A percentile compares a stretch with the other conserved stretches of the same genome.
These are phyloP conservation scores for Glaucomys volans DNA, from an alignment of 2,113 vertebrate species.

Conservation along the genomic window DNA sequence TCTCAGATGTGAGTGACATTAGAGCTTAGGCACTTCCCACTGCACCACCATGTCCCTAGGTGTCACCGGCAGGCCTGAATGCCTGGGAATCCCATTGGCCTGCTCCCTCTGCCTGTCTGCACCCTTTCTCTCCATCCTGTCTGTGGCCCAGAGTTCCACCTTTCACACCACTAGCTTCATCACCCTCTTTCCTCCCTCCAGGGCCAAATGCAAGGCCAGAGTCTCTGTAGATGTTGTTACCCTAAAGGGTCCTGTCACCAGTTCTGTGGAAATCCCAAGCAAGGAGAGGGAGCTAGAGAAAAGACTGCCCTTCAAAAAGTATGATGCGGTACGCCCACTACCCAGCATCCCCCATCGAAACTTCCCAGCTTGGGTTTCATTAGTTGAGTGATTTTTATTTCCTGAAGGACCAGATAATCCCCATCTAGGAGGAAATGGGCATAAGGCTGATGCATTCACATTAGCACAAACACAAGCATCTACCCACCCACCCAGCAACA, in stretches of 20 bases:
- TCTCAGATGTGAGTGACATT: background rate
- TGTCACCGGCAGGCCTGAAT: background rate
- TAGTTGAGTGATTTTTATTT: background rate
- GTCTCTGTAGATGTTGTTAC: background rate
- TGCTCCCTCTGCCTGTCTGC: background rate
- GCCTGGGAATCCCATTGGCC: too few relatives aligned
- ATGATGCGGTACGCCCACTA: background rate
- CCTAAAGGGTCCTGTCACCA: background rate
- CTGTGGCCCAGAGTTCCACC: background rate
- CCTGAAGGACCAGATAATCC: constrained; percentile 48
- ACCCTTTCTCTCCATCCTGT: background rate
- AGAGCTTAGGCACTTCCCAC: background rate
- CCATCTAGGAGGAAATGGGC: background rate
- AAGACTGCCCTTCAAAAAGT: background rate
- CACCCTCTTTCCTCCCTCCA: background rate
- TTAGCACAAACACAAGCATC: background rate
- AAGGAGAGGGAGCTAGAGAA: background rate
- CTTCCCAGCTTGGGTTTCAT: background rate
- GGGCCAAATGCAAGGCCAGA: background rate
- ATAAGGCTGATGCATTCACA: background rate
- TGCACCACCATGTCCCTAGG: too few relatives aligned
- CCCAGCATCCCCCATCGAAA: background rate
- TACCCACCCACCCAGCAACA: background rate
- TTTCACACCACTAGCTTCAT: background rate
- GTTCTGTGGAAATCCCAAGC: background rate